Conservation (phyloP, 2,888 invertebrate species). For the Pristionchus maxplancki region DNA sequence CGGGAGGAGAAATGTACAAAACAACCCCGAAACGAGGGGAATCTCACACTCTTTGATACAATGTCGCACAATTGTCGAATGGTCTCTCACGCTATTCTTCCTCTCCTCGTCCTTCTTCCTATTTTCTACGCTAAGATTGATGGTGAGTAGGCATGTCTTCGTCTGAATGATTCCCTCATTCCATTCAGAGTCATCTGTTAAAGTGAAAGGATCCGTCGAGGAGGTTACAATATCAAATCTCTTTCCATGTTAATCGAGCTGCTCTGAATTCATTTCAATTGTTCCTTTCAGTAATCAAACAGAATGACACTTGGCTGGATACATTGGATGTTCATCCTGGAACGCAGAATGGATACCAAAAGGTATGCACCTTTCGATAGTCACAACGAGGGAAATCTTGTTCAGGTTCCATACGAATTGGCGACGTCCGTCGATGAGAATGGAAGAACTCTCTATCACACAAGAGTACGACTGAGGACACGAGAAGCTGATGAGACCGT, state of each 20-base stretch:
- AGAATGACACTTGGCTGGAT: neutral
- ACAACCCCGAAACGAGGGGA: neutral
- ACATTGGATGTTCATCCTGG: slow-evolving; percentile 6
- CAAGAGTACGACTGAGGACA: neutral
- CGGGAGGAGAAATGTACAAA: neutral
- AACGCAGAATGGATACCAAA: neutral
- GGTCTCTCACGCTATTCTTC: neutral
- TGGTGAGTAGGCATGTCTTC: neutral
- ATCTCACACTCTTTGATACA: slow-evolving; percentile 30
- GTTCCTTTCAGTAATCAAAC: neutral
- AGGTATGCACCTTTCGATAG: neutral
- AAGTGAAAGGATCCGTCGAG: neutral
- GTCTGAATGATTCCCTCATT: neutral
- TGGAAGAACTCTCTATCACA: slow-evolving; percentile 18
- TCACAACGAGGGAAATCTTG: no score
- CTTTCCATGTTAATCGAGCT: neutral
- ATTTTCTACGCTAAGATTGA: neutral
- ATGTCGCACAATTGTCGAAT: neutral
- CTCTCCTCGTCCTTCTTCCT: neutral
- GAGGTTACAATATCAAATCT: neutral
- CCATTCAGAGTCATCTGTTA: neutral
- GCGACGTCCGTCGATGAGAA: slow-evolving; percentile 1
- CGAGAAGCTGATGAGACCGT: neutral
- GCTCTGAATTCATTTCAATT: neutral
- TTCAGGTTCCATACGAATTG: neutral